phyloP scores from a whole-genome alignment of 2,113 vertebrate species.

The Leptobrachium leishanense region DNA sequence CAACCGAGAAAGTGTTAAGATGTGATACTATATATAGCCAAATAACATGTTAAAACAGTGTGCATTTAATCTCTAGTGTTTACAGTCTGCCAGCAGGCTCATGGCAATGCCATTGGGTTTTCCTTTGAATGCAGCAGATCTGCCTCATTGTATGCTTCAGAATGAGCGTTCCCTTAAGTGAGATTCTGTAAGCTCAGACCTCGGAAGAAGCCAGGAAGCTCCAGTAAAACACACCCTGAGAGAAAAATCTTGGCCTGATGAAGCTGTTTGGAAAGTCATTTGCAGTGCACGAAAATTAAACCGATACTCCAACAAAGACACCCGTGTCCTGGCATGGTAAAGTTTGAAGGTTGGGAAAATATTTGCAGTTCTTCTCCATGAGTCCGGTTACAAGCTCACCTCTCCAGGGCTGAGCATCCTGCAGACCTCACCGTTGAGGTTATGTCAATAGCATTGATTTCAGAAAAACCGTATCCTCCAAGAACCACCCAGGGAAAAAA shows the following conservation, averaged over 20 bases:
- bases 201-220: constrained; percentile 14
- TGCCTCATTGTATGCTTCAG: neutral
- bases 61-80: neutral
- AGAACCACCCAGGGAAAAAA: neutral
- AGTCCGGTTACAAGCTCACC: constrained; percentile 9
- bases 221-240: neutral
- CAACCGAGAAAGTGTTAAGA: too few relatives aligned
- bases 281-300: constrained; percentile 21
- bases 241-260: neutral
- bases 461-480: neutral
- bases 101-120: neutral
- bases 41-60: too few relatives aligned
- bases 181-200: neutral
- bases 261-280: neutral
- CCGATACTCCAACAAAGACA: neutral
- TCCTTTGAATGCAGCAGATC: neutral
- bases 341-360: constrained; percentile 12
- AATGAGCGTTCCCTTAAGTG: neutral
- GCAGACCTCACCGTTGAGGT: constrained; percentile 21
- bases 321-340: neutral
- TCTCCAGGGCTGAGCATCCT: constrained; percentile 12
- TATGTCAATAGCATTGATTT: constrained; percentile 44
- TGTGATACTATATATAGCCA: too few relatives aligned
- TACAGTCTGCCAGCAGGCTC: neutral
- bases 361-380: constrained; percentile 13